Percentiles rank a stretch among this genome's conserved stretches.
Conservation (phyloP, 92 coral and sea anemone species). For the Phenganax marumi region DNA sequence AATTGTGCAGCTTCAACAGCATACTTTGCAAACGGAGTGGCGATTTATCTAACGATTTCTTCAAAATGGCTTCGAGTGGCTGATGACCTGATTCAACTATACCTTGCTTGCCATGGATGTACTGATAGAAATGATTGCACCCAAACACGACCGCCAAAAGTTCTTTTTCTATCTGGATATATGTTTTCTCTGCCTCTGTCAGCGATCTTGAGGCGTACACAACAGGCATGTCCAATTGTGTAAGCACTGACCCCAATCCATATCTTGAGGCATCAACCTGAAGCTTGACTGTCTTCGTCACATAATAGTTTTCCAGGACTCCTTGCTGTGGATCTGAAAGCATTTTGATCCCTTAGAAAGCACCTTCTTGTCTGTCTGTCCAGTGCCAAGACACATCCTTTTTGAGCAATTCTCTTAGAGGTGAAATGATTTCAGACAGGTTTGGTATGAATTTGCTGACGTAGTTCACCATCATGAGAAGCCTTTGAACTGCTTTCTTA, state of each 20-base stretch:
- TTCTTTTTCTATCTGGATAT: background rate
- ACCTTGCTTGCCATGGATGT: background rate
- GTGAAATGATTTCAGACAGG: background rate
- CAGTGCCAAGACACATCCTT: background rate
- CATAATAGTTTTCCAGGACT: background rate
- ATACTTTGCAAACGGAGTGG: constrained; percentile 8
- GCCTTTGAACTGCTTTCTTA: background rate
- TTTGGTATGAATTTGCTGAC: background rate
- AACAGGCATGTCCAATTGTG: background rate
- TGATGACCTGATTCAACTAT: background rate
- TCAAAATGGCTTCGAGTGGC: background rate
- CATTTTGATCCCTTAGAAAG: background rate
- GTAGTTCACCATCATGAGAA: constrained; percentile 4
- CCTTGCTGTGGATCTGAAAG: background rate
- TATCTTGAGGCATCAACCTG: background rate
- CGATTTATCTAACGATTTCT: background rate
- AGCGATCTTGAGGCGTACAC: background rate
- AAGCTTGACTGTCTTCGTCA: background rate
- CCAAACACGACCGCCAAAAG: constrained; percentile 11
- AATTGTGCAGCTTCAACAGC: background rate
- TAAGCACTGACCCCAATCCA: background rate
- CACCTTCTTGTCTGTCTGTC: background rate
- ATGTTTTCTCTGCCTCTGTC: background rate
- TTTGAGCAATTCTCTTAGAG: background rate
- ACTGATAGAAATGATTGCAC: background rate